A percentile compares a stretch with the other conserved stretches of the same genome.
Evolutionary conservation across 2,888 invertebrate species (phyloP).

Genomic region (Heliconius ethilla): DNA sequence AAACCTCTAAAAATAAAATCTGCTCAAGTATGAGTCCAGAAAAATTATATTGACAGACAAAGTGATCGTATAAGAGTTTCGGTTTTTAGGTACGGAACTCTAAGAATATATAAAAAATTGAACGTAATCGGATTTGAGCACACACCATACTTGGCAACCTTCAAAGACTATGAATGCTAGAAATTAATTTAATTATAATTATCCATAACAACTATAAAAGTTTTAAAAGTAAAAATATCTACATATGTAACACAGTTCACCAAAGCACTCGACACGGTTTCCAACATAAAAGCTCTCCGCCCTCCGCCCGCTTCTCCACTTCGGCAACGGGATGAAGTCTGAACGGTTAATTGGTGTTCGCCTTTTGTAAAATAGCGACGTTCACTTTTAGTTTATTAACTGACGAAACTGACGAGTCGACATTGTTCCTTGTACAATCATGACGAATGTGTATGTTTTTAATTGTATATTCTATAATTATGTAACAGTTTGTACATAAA

Average conservation of each 20-base stretch:
- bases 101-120: too few relatives aligned
- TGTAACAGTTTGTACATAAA: too few relatives aligned
- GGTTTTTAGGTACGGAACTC: too few relatives aligned
- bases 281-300: constrained; percentile 20
- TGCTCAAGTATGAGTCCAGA: too few relatives aligned
- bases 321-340: constrained; percentile 26
- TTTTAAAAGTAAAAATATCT: neutral
- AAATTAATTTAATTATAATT: neutral
- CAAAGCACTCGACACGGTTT: constrained; percentile 29
- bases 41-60: too few relatives aligned
- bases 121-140: neutral
- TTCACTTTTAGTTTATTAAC: constrained; percentile 2
- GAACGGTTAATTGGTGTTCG: constrained; percentile 30
- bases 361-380: constrained; percentile 21
- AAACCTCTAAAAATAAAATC: too few relatives aligned
- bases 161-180: neutral
- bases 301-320: constrained; percentile 19
- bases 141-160: neutral
- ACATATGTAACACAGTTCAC: neutral
- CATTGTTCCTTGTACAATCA: neutral
- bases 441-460: neutral
- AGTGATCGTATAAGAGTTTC: too few relatives aligned
- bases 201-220: neutral
- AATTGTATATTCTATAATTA: neutral
- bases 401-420: neutral